Evolutionary conservation across 1,140 invertebrate genomes (phyloP), one percentile per base, ranked within the genome.

Genomic region (Drosophila simulans): DNA sequence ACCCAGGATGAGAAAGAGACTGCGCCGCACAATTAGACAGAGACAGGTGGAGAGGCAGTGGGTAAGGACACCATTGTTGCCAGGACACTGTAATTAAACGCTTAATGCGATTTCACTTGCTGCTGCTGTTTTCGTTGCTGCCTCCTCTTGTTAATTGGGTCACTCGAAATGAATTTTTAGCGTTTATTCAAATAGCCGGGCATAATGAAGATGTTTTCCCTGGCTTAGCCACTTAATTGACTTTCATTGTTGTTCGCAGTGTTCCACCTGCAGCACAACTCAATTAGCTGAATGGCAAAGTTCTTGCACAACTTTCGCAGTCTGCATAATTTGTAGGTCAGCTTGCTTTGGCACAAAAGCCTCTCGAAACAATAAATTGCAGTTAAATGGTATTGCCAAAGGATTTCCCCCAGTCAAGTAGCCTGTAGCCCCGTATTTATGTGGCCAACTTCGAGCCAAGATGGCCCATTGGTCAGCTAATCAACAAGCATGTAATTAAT

Each of bases 301-400:
- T 51, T 63, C 75, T 57, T 85, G 59, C 77, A 65, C 74, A 66
- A 74, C 55, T 74, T 88, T 66, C 49, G 48, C 57, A 69, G 68
- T 69, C 80, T 83, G 79, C 66, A 89, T 88, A 88, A 88, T 88
- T 88, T 88, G 62, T 83, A 70, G 83, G 79, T 83, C 79, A 76
- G 59, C 45, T 34, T 4, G 58, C 45, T 15, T 59, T 48, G 35
- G 58, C 15, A 46, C 48, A 34, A 72, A 53, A 45, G 74, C 56
- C 43, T 40, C 69, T 64, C 42, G 39, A 80, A 80, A 56, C 82
- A 68, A 78, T 78, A 75, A 86, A 78, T 81, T 82, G 69, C 64
- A 82, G 40, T 78, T 75, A 54, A 86, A 78, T 77, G 62, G 39
- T 85, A 85, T 80, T 85, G 54, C 53, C 25, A 69, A 64, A 69